phyloP scores from a whole-genome alignment of 1,140 invertebrate genomes.

The Chlorops oryzae region DNA sequence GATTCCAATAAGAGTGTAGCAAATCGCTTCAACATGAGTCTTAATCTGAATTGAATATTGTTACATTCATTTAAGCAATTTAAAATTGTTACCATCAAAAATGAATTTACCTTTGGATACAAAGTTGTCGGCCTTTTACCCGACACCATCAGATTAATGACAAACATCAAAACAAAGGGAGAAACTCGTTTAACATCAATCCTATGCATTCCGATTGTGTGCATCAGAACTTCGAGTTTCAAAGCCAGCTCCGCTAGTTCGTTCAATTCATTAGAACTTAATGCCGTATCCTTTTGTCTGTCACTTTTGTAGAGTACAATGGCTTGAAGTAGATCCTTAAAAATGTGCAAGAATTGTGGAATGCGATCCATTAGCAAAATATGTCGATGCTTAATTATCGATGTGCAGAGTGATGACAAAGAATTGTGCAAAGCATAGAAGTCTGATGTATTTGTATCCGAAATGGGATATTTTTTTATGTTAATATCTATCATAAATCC shows the following conservation, averaged over 20 bases:
- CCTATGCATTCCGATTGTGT: slow-evolving; percentile 23
- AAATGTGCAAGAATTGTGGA: slow-evolving; percentile 31
- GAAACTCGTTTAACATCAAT: slow-evolving; percentile 40
- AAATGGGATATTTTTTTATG: slow-evolving; percentile 25
- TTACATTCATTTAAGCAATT: too few species aligned
- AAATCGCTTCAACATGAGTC: slow-evolving; percentile 37
- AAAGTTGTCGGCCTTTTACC: slow-evolving; percentile 38
- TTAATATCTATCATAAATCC: slow-evolving; percentile 33
- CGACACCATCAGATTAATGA: slow-evolving; percentile 39
- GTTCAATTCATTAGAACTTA: slow-evolving; percentile 31
- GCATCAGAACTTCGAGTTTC: slow-evolving; percentile 36
- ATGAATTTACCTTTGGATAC: slow-evolving; percentile 36
- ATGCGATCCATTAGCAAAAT: slow-evolving; percentile 34
- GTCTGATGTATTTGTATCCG: slow-evolving; percentile 22
- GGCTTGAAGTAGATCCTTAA: slow-evolving; percentile 36
- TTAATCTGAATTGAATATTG: slow-evolving; percentile 28
- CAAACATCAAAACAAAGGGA: slow-evolving; percentile 39
- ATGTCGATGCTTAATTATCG: slow-evolving; percentile 31
- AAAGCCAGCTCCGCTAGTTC: slow-evolving; percentile 32
- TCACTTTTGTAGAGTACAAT: slow-evolving; percentile 39
- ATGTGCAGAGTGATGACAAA: slow-evolving; percentile 25
- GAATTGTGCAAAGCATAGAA: slow-evolving; percentile 24
- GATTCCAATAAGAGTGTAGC: slow-evolving; percentile 36
- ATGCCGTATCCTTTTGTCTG: slow-evolving; percentile 27
- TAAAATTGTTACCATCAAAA: too few species aligned